phyloP scores from a whole-genome alignment of 2,797 vertebrate genomes.

The Otus scops region DNA sequence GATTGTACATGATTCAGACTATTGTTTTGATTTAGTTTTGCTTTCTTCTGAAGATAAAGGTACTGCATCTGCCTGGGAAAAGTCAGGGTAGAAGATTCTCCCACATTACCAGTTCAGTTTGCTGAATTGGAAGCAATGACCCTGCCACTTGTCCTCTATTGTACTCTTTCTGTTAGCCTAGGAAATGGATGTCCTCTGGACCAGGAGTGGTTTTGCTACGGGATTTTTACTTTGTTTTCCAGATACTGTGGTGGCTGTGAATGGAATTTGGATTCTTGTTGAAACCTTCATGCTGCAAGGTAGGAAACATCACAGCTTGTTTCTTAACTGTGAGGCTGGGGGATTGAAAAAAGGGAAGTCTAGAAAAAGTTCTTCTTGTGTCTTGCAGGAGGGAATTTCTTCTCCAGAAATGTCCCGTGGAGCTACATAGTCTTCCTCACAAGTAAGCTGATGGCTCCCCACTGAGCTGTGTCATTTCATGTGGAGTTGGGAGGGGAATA shows the following conservation, averaged over 20 bases:
- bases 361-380: background rate
- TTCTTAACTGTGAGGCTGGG: background rate
- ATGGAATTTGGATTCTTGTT: constrained; percentile 94
- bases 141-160: background rate
- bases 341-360: background rate
- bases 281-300: constrained; percentile 91
- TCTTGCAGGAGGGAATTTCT: constrained; percentile 86
- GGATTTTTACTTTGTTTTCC: constrained; percentile 35
- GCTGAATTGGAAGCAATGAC: background rate
- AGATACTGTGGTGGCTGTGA: constrained; percentile 93
- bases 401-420: constrained; percentile 89
- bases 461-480: background rate
- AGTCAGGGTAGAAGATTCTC: background rate
- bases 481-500: background rate
- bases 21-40: background rate
- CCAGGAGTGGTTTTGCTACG: background rate
- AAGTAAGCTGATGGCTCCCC: constrained; percentile 79
- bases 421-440: constrained; percentile 96
- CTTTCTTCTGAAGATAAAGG: background rate
- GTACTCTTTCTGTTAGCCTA: background rate
- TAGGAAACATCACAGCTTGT: constrained; percentile 58
- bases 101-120: background rate
- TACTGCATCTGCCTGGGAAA: background rate
- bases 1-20: background rate
- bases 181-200: background rate